Evolutionary conservation across 2,888 invertebrate genomes (phyloP), one percentile per base, ranked within the genome.

Genomic region (Ecliptopera silaceata): DNA sequence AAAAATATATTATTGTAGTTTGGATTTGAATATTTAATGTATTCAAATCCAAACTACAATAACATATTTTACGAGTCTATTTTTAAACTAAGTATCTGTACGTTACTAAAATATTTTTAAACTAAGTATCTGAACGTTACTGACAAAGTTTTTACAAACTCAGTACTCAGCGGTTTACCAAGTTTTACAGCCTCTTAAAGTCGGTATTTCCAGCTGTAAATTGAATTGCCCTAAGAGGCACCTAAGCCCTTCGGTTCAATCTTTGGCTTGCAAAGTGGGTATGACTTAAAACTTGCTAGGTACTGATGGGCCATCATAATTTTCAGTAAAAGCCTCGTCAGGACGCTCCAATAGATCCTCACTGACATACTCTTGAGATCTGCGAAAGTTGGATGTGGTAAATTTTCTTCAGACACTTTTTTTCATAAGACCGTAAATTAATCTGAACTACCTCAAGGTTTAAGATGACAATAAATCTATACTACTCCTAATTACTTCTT

Each of bases 261-360:
- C 61, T 60, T 45, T 49, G 52, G 61, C 66, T 65, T 61, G 61
- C 56, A 58, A 68, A 70, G 65, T 63, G 67, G 65, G 61, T 58
- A 65, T 64, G 74, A 75, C 71, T 77, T 72, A 73, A 80, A 78
- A 77, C 77, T 76, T 72, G 61, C 56, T 42, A 53, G 53, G 44
- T 45, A 38, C 41, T 31, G 39, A 45, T 68, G 72, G 72, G 66
- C 61, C 72, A 63, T 81, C 83, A 83, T 79, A 83, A 82, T 82
- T 80, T 80, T 61, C 71, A 72, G 79, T 84, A 82, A 84, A 77
- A 82, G 82, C 83, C 79, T 77, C 75, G 75, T 79, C 79, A 76
- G 70, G 74, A 66, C 71, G 69, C 75, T 69, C 63, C 77, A 75
- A 76, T 77, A 72, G 75, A 79, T 77, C 74, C 69, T 68, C 65